Percentiles rank a stretch among this genome's conserved stretches.
Evolutionary conservation across 2,113 vertebrate species (phyloP).

Genomic region (Regulus satrapa): DNA sequence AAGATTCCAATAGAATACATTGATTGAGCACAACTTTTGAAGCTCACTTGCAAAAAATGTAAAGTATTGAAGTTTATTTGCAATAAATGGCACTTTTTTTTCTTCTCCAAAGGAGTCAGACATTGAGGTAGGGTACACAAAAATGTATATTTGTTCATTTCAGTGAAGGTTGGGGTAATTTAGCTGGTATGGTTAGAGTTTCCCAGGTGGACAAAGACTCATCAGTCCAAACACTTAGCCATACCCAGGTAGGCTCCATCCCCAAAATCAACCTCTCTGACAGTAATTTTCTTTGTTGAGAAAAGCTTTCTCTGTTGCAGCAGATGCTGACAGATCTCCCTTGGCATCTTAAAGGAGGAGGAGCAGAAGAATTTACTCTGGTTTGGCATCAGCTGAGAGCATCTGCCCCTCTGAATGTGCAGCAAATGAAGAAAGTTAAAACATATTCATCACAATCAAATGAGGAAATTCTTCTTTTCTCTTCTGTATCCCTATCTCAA

Average conservation of each 20-base stretch:
- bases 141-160: background rate
- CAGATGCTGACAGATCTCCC: background rate
- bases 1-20: background rate
- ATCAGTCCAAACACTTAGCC: background rate
- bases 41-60: no score
- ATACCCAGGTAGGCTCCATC: background rate
- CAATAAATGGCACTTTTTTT: background rate
- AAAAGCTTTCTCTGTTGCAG: background rate
- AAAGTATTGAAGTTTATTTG: background rate
- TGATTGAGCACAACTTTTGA: background rate
- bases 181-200: background rate
- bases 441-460: background rate
- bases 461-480: background rate
- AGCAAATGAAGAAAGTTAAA: background rate
- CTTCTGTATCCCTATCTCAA: background rate
- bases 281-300: background rate
- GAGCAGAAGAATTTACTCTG: background rate
- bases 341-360: background rate
- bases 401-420: background rate
- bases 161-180: background rate
- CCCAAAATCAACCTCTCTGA: background rate
- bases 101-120: background rate
- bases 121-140: background rate
- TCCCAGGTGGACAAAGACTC: background rate
- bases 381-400: background rate